Percentiles rank a stretch among this genome's conserved stretches.
Evolutionary conservation across 2,888 invertebrate species (phyloP).

Genomic region (Chelonus formosanus): DNA sequence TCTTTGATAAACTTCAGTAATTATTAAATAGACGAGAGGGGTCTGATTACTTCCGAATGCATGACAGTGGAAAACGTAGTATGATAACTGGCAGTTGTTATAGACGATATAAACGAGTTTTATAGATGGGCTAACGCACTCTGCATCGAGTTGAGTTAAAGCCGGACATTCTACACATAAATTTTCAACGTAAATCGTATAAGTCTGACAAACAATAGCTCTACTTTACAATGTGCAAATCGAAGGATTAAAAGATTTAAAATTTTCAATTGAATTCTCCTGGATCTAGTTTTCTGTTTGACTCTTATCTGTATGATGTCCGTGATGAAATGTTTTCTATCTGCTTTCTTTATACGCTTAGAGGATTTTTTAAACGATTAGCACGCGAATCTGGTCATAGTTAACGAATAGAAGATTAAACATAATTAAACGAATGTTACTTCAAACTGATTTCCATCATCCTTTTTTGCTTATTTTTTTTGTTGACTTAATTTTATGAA

Average conservation of each 20-base stretch:
- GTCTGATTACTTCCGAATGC: neutral
- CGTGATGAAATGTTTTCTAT: no score
- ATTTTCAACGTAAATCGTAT: conserved; percentile 1
- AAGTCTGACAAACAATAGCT: conserved; percentile 5
- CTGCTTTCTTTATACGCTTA: no score
- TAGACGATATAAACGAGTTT: conserved; percentile 2
- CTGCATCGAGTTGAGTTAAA: neutral
- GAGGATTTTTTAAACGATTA: no score
- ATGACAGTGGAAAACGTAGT: conserved; percentile 18
- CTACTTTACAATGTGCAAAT: conserved; percentile 5
- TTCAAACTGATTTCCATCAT: no score
- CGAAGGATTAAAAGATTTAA: conserved; percentile 1
- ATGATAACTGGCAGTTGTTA: neutral
- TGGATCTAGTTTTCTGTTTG: neutral
- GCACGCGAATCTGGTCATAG: no score
- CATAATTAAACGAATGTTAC: no score
- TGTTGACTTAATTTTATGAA: no score
- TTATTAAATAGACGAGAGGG: neutral
- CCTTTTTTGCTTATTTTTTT: no score
- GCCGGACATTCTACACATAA: conserved; percentile 1
- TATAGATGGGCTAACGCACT: neutral
- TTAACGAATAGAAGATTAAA: no score
- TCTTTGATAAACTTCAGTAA: conserved; percentile 6
- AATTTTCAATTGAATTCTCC: neutral
- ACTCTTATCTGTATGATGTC: no score